phyloP scores from a whole-genome alignment of 35 echinoderm and acorn worm species.

The Holothuria glaberrima region DNA sequence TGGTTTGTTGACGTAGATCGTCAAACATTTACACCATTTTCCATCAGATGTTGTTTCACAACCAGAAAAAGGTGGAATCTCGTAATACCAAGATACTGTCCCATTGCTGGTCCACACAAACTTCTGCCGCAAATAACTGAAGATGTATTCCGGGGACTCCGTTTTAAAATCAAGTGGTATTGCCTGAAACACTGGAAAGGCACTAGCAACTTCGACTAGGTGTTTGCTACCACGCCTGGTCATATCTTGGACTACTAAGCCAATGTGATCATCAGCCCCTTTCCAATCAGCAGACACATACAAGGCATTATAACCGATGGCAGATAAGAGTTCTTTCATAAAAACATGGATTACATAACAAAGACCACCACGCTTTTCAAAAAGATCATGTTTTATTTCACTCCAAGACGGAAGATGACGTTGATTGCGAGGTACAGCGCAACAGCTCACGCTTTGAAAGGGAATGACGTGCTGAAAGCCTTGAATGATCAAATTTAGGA shows the following conservation, averaged over 20 bases:
- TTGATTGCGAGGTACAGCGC: conserved; percentile 14
- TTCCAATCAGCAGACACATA: conserved; percentile 40
- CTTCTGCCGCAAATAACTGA: conserved; percentile 56
- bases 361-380: conserved; percentile 58
- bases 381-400: conserved; percentile 63
- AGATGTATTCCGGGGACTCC: conserved; percentile 55
- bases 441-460: conserved; percentile 68
- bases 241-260: conserved; percentile 45
- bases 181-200: conserved; percentile 63
- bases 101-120: conserved; percentile 45
- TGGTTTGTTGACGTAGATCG: background rate
- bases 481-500: conserved; percentile 29
- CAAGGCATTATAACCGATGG: conserved; percentile 51
- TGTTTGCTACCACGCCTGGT: conserved; percentile 34
- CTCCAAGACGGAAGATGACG: conserved; percentile 53
- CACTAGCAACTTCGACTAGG: conserved; percentile 72
- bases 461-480: conserved; percentile 43
- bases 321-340: conserved; percentile 41
- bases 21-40: conserved; percentile 2
- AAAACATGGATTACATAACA: conserved; percentile 63
- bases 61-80: background rate
- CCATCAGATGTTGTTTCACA: background rate
- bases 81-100: conserved; percentile 38
- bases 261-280: conserved; percentile 28
- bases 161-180: conserved; percentile 72